These are phyloP conservation scores for Mactra quadrangularis DNA, from an alignment of 1,140 invertebrate genomes.

Conservation along the genomic window DNA sequence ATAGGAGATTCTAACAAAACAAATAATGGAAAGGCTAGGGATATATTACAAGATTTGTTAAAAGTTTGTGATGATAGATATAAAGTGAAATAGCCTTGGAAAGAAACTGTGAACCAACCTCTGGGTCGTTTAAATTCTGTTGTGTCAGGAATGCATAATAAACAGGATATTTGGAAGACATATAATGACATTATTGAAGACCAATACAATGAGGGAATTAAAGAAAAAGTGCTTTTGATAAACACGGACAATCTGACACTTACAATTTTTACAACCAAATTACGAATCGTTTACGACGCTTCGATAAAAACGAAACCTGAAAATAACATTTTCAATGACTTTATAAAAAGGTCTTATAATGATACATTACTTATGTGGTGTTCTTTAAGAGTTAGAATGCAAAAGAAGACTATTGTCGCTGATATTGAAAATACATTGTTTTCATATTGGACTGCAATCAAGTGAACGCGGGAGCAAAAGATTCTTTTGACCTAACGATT, in stretches of 20 bases:
- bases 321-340: constrained; percentile 44
- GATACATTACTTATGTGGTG: constrained; percentile 34
- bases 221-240: constrained; percentile 3
- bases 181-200: constrained; percentile 50
- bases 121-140: constrained; percentile 41
- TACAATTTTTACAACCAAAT: neutral
- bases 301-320: constrained; percentile 13
- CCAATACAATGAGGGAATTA: constrained; percentile 50
- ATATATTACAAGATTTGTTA: constrained; percentile 33
- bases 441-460: too few species aligned
- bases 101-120: constrained; percentile 15
- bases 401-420: neutral
- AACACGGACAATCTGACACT: neutral
- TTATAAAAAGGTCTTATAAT: constrained; percentile 13
- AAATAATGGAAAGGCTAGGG: constrained; percentile 26
- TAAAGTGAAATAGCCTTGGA: constrained; percentile 52
- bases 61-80: constrained; percentile 31
- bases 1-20: constrained; percentile 20
- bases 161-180: constrained; percentile 49
- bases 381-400: constrained; percentile 16
- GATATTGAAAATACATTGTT: constrained; percentile 26
- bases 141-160: constrained; percentile 17
- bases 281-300: constrained; percentile 36
- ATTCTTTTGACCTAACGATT: constrained; percentile 31
- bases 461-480: constrained; percentile 9